Evolutionary conservation across 1,140 invertebrate species (phyloP).

Genomic region (Danaus melanippus): DNA sequence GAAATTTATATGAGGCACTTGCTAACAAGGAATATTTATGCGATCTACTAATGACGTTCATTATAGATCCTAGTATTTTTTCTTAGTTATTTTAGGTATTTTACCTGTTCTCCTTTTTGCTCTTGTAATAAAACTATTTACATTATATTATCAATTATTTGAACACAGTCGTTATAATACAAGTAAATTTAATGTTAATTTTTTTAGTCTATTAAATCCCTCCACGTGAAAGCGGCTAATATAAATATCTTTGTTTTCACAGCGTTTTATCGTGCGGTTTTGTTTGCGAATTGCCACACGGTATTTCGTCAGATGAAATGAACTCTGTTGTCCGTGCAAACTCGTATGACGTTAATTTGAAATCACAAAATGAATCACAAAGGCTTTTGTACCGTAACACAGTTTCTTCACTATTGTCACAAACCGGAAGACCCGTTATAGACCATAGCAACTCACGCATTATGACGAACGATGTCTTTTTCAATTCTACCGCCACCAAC

Average conservation of each 20-base stretch:
- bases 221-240: too few relatives aligned
- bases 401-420: slow-evolving; percentile 39
- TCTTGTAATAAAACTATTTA: too few relatives aligned
- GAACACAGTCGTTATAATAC: too few relatives aligned
- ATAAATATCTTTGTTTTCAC: slow-evolving; percentile 20
- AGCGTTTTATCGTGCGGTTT: slow-evolving; percentile 74
- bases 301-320: slow-evolving; percentile 60
- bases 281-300: slow-evolving; percentile 69
- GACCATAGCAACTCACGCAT: slow-evolving; percentile 72
- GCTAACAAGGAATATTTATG: too few relatives aligned
- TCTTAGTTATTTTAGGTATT: too few relatives aligned
- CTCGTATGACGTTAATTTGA: slow-evolving; percentile 72
- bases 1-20: too few relatives aligned
- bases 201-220: too few relatives aligned
- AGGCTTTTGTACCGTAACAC: slow-evolving; percentile 53
- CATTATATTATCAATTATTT: too few relatives aligned
- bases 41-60: too few relatives aligned
- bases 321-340: slow-evolving; percentile 66
- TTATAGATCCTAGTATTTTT: too few relatives aligned
- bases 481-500: slow-evolving; percentile 72
- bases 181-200: too few relatives aligned
- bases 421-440: slow-evolving; percentile 57
- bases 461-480: slow-evolving; percentile 74
- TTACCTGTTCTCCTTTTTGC: too few relatives aligned
- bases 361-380: slow-evolving; percentile 56